These are phyloP conservation scores for Saturnia japonica DNA, from an alignment of 2,888 invertebrate species.

Conservation along the genomic window DNA sequence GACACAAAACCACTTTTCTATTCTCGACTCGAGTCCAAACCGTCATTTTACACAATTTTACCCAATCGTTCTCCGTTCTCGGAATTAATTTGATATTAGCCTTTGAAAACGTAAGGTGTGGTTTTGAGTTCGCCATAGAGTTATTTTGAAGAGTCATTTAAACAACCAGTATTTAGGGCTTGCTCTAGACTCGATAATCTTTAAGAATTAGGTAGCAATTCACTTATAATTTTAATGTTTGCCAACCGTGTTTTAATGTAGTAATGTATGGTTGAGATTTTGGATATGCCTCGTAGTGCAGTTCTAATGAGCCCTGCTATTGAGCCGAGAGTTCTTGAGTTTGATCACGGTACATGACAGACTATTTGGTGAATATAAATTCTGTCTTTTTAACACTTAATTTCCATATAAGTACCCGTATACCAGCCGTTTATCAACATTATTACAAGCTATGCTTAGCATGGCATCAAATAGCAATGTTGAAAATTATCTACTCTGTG, in stretches of 20 bases:
- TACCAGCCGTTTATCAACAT: not conserved
- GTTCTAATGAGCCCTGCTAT: not conserved
- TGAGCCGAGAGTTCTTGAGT: not conserved
- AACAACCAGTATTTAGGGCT: slow-evolving; percentile 70
- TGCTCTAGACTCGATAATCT: slow-evolving; percentile 69
- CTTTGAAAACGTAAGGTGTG: slow-evolving; percentile 81
- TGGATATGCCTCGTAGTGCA: not conserved
- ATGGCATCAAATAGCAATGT: not conserved
- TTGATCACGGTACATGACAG: no score
- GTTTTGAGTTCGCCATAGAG: slow-evolving; percentile 63
- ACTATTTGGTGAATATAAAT: no score
- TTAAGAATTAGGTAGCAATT: slow-evolving; percentile 58
- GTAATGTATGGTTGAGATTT: not conserved
- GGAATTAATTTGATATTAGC: slow-evolving; percentile 82
- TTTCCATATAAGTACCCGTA: not conserved
- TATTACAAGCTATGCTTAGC: not conserved
- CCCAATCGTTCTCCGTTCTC: slow-evolving; percentile 79
- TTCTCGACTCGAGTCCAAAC: slow-evolving; percentile 73
- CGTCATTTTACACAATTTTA: slow-evolving; percentile 82
- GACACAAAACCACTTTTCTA: slow-evolving; percentile 81
- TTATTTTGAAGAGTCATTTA: slow-evolving; percentile 74
- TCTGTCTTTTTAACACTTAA: not conserved
- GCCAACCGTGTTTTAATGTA: not conserved
- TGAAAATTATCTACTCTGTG: not conserved
- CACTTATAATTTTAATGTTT: slow-evolving; percentile 51